These are phyloP conservation scores for Sinosuthora webbiana DNA, from an alignment of 2,113 vertebrate genomes.

Conservation along the genomic window DNA sequence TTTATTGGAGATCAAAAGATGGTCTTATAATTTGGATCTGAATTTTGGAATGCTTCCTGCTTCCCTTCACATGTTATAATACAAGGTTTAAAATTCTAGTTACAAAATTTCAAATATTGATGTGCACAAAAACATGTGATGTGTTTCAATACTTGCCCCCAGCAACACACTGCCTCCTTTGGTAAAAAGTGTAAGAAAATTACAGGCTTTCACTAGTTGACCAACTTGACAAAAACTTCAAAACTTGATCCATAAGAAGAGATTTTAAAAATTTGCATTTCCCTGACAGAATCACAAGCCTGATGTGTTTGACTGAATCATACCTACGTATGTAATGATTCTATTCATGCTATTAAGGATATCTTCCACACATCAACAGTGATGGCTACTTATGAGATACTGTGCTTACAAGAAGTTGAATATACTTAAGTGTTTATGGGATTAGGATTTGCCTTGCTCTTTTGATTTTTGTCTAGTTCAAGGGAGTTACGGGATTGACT, in stretches of 20 bases:
- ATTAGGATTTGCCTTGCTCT: background rate
- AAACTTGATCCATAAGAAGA: background rate
- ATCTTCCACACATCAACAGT: background rate
- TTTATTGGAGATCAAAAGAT: background rate
- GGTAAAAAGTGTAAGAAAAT: background rate
- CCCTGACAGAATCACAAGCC: background rate
- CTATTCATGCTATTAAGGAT: background rate
- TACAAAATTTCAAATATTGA: background rate
- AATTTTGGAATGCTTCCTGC: background rate
- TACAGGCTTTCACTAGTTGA: background rate
- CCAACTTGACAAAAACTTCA: background rate
- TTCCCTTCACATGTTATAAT: background rate
- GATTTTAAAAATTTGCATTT: background rate
- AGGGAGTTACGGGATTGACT: background rate
- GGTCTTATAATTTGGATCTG: background rate
- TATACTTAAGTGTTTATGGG: background rate
- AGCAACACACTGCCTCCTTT: background rate
- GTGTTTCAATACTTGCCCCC: background rate
- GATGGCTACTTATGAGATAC: background rate
- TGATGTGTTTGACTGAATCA: background rate
- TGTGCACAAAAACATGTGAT: background rate
- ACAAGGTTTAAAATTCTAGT: background rate
- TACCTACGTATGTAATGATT: background rate
- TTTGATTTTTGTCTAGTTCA: background rate
- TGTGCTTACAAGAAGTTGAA: background rate